Base-by-base conservation (phyloP, 1,140 invertebrate genomes). In the Ditylenchus dipsaci region DNA sequence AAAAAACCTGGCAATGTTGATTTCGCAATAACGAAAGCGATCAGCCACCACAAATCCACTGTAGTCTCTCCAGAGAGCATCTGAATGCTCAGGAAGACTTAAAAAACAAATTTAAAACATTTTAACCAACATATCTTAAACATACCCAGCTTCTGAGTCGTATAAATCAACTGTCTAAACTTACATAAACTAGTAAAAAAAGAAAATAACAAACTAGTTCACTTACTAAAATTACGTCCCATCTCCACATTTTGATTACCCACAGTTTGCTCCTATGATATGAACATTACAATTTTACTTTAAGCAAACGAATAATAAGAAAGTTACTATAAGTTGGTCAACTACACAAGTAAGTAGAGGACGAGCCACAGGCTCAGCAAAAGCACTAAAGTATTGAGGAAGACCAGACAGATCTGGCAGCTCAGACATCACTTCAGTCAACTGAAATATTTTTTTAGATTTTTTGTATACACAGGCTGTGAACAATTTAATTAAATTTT, bases 341-440 rank as follows among this genome's bases (percentile, higher is more conserved):
- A 75, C 33, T 26, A 75, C 64, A 67, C 68, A 68, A 66, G 78
- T 76, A 8, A 74, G 63, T 53, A 76, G 72, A 23, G 75, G 75
- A 64, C 65, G 59, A 9, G 38, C 76, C 17, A 27, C 47, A 13
- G 64, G 76, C 21, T 79, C 76, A 3, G 61, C 76, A 62, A 76
- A 76, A 21, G 76, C 75, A 26, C 58, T 62, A 47, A 73, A 78
- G 49, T 76, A 76, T 76, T 78, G 75, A 17, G 75, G 76, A 30
- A 78, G 60, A 26, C 64, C 63, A 13, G 29, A 30, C 5, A 78
- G 38, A 68, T 75, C 57, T 45, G 74, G 75, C 26, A 75, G 47
- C 26, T 59, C 58, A 13, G 42, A 1, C 26, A 60, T 15, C n/a
- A 64, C 59, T 15, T 65, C 63, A 33, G 43, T 72, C 21, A 77